phyloP scores from a whole-genome alignment of 2,113 vertebrate species.

The Murina feae region DNA sequence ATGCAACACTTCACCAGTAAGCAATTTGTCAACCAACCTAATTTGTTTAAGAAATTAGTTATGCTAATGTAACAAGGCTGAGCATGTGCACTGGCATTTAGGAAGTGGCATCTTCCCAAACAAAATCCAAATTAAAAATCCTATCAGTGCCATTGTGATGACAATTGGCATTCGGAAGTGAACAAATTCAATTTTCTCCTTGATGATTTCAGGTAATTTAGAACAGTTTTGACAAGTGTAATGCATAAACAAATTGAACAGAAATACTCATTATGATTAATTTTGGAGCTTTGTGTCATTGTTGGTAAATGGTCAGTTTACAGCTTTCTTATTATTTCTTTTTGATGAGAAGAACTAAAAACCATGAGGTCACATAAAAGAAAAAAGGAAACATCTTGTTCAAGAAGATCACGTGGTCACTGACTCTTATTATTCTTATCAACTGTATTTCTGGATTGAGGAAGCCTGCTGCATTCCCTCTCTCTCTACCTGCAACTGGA shows the following conservation, averaged over 20 bases:
- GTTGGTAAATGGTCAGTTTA: conserved; percentile 1
- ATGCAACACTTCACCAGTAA: conserved; percentile 31
- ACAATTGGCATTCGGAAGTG: conserved; percentile 48
- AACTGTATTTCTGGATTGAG: background rate
- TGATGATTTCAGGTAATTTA: conserved; percentile 61
- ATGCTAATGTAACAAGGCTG: conserved; percentile 46
- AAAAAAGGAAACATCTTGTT: conserved; percentile 24
- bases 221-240: conserved; percentile 42
- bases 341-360: conserved; percentile 35
- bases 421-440: background rate
- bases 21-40: conserved; percentile 46
- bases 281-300: background rate
- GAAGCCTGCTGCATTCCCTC: background rate
- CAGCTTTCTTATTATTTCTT: conserved; percentile 15
- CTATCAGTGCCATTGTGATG: conserved; percentile 38
- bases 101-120: conserved; percentile 13
- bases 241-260: conserved; percentile 43
- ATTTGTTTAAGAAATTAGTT: conserved; percentile 60
- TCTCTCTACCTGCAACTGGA: background rate
- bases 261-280: conserved; percentile 56
- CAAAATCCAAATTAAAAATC: conserved; percentile 40
- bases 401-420: background rate
- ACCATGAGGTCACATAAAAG: conserved; percentile 24
- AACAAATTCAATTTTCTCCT: conserved; percentile 52
- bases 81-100: conserved; percentile 39